Conservation (phyloP, 2,113 vertebrate species). For the Nycticorax nycticorax region DNA sequence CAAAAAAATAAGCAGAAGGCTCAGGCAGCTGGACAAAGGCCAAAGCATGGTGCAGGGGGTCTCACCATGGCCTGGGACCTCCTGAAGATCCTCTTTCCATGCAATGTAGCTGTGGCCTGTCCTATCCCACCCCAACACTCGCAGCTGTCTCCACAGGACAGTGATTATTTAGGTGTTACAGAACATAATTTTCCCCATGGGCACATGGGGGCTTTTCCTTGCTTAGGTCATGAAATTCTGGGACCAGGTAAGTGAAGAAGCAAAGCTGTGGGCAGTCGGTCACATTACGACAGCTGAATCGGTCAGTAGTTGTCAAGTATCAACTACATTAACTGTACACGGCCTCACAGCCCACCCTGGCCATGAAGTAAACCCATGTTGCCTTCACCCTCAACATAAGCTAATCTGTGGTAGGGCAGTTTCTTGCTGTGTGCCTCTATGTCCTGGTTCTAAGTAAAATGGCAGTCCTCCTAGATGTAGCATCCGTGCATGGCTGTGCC, state of each 20-base stretch:
- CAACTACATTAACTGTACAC: accelerated
- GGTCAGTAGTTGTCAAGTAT: background rate
- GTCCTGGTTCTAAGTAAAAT: background rate
- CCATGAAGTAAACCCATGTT: background rate
- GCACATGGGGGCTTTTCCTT: background rate
- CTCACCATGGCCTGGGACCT: background rate
- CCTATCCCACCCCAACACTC: background rate
- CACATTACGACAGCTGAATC: background rate
- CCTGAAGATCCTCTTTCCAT: background rate
- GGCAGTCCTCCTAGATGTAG: background rate
- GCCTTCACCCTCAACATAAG: background rate
- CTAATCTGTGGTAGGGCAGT: background rate
- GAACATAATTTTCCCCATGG: background rate
- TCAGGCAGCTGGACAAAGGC: background rate
- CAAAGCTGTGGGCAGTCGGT: background rate
- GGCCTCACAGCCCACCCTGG: background rate
- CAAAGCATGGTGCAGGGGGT: background rate
- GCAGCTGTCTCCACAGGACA: background rate
- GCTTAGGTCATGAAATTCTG: background rate
- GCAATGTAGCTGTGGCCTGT: background rate
- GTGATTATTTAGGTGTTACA: background rate
- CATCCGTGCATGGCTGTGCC: background rate
- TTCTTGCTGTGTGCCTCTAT: background rate
- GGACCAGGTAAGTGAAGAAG: background rate
- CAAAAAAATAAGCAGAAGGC: background rate